phyloP scores from a whole-genome alignment of 2,888 invertebrate genomes.

The Acrocera orbiculus region DNA sequence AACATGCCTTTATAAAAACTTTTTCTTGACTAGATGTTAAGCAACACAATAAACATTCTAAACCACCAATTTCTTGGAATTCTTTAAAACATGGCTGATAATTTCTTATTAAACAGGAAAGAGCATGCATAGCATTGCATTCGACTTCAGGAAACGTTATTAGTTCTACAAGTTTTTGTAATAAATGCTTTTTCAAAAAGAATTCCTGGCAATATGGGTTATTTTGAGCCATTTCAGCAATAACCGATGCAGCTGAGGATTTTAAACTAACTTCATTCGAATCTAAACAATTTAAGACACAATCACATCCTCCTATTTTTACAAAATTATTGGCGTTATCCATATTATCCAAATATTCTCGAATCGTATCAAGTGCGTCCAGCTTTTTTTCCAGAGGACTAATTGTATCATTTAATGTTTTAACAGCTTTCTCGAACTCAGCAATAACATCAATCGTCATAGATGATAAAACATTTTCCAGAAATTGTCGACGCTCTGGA shows the following conservation, averaged over 20 bases:
- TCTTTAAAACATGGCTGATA: slow-evolving; percentile 40
- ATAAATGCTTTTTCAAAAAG: slow-evolving; percentile 44
- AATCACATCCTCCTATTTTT: slow-evolving; percentile 63
- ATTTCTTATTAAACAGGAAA: slow-evolving; percentile 59
- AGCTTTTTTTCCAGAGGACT: slow-evolving; percentile 36
- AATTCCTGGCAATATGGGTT: slow-evolving; percentile 64
- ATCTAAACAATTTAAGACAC: slow-evolving; percentile 49
- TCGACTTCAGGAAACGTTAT: slow-evolving; percentile 40
- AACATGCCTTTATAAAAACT: slow-evolving; percentile 52
- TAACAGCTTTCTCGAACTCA: slow-evolving; percentile 43
- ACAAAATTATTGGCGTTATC: slow-evolving; percentile 73
- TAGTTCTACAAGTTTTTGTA: slow-evolving; percentile 43
- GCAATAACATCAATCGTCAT: slow-evolving; percentile 53
- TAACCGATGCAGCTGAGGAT: slow-evolving; percentile 43
- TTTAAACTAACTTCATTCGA: slow-evolving; percentile 44
- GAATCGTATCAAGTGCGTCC: slow-evolving; percentile 47
- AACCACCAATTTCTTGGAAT: slow-evolving; percentile 47
- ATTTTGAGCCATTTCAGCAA: slow-evolving; percentile 71
- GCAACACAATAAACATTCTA: slow-evolving; percentile 41
- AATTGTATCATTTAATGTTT: slow-evolving; percentile 37
- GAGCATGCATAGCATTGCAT: slow-evolving; percentile 55
- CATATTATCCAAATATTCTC: slow-evolving; percentile 53
- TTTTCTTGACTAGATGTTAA: slow-evolving; percentile 38
- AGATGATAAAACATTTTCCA: slow-evolving; percentile 50
- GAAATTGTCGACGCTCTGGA: slow-evolving; percentile 46